Conservation (phyloP, 2,797 vertebrate species). For the Leucoraja ocellata region DNA sequence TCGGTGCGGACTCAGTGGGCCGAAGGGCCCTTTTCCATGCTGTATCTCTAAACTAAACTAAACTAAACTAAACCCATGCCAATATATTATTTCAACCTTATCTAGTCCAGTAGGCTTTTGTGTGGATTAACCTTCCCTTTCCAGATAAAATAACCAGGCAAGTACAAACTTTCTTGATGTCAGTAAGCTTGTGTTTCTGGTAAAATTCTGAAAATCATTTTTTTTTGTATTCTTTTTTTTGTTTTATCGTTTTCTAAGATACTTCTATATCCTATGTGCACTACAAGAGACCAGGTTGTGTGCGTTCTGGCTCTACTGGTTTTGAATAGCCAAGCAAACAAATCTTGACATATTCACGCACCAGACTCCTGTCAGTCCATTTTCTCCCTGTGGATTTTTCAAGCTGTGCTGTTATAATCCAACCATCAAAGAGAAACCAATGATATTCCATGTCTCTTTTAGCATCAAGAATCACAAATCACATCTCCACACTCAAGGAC, state of each 20-base stretch:
- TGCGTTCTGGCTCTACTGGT: neutral
- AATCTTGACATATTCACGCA: neutral
- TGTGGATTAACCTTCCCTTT: too few relatives aligned
- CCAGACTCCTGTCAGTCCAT: neutral
- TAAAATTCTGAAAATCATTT: neutral
- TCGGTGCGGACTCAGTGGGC: too few relatives aligned
- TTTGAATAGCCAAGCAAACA: neutral
- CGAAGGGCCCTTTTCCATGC: too few relatives aligned
- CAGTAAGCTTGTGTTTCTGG: neutral
- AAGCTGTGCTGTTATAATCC: neutral
- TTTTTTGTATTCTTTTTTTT: too few relatives aligned
- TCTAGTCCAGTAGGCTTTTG: too few relatives aligned
- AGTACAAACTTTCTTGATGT: neutral
- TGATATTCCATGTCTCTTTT: neutral
- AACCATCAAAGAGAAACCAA: neutral
- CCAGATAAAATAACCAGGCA: too few relatives aligned
- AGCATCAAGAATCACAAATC: neutral
- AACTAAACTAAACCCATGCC: too few relatives aligned
- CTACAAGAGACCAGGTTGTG: neutral
- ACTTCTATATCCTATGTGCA: neutral
- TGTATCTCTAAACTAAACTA: too few relatives aligned
- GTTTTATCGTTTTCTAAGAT: neutral
- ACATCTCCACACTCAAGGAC: too few relatives aligned
- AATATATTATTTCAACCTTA: too few relatives aligned
- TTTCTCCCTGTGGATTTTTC: neutral